A percentile compares a stretch with the other conserved stretches of the same genome.
Conservation (phyloP, 1,140 invertebrate species). For the Penaeus vannamei region DNA sequence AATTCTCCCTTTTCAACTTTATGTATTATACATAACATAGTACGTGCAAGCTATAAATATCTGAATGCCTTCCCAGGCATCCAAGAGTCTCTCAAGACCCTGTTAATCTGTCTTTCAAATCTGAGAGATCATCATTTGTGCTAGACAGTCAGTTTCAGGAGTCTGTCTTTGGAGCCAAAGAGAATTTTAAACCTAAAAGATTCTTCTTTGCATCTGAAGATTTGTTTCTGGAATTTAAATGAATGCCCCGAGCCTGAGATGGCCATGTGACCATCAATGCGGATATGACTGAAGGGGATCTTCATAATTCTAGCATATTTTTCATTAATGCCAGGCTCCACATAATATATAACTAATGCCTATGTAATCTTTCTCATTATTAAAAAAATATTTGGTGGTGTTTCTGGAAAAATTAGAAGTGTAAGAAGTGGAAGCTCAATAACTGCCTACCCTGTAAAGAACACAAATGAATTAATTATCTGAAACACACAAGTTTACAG, state of each 20-base stretch:
- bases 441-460: constrained; percentile 42
- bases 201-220: background rate
- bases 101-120: constrained; percentile 11
- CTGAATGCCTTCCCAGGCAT: constrained; percentile 18
- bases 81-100: constrained; percentile 9
- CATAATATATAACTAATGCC: constrained; percentile 52
- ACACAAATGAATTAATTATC: background rate
- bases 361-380: constrained; percentile 40
- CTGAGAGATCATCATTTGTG: constrained; percentile 19
- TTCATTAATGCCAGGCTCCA: constrained; percentile 50
- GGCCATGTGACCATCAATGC: background rate
- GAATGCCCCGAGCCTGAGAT: constrained; percentile 1
- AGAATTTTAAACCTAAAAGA: background rate
- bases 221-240: no score
- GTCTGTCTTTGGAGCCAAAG: background rate
- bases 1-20: constrained; percentile 20
- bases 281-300: constrained; percentile 3
- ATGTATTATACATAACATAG: background rate
- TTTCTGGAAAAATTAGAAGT: constrained; percentile 30
- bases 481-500: no score
- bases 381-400: constrained; percentile 28
- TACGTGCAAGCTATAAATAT: background rate
- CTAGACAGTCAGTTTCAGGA: constrained; percentile 2
- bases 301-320: constrained; percentile 25
- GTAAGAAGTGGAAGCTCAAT: constrained; percentile 26